Conservation (phyloP, 1,140 invertebrate genomes). For the Trichoplusia ni region DNA sequence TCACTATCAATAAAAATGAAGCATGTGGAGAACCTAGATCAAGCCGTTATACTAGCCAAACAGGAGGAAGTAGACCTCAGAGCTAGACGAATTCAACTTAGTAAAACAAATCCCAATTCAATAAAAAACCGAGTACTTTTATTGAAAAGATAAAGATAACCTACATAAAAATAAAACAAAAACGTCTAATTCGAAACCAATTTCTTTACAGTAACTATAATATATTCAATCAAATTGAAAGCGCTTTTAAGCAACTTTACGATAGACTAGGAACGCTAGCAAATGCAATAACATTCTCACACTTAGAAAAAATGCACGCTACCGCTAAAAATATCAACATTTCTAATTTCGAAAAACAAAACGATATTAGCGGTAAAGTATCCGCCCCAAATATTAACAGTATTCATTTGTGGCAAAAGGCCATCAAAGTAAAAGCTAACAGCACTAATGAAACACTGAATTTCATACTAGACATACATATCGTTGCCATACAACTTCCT, state of each 20-base stretch:
- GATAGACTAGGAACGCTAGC: slow-evolving; percentile 40
- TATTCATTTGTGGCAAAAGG: slow-evolving; percentile 37
- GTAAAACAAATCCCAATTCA: neutral
- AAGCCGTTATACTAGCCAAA: neutral
- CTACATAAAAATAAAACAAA: too few relatives aligned
- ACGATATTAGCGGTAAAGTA: slow-evolving; percentile 27
- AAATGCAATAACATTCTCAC: slow-evolving; percentile 42
- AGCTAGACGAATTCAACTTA: neutral
- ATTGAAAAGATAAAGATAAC: too few relatives aligned
- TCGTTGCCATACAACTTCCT: slow-evolving; percentile 30
- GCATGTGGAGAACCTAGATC: neutral
- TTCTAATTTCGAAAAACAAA: slow-evolving; percentile 27
- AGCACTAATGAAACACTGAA: slow-evolving; percentile 33
- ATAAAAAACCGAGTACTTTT: too few relatives aligned
- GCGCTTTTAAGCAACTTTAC: slow-evolving; percentile 35
- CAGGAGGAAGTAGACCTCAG: neutral
- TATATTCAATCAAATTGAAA: slow-evolving; percentile 34
- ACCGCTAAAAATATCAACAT: slow-evolving; percentile 36
- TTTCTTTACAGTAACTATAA: slow-evolving; percentile 3
- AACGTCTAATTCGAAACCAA: neutral
- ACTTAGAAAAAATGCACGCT: slow-evolving; percentile 38
- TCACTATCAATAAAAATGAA: slow-evolving; percentile 26
- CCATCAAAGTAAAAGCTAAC: slow-evolving; percentile 36
- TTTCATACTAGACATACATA: slow-evolving; percentile 33
- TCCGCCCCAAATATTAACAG: slow-evolving; percentile 28